Conservation (phyloP, 1,140 invertebrate genomes). For the Glossosoma conforme region DNA sequence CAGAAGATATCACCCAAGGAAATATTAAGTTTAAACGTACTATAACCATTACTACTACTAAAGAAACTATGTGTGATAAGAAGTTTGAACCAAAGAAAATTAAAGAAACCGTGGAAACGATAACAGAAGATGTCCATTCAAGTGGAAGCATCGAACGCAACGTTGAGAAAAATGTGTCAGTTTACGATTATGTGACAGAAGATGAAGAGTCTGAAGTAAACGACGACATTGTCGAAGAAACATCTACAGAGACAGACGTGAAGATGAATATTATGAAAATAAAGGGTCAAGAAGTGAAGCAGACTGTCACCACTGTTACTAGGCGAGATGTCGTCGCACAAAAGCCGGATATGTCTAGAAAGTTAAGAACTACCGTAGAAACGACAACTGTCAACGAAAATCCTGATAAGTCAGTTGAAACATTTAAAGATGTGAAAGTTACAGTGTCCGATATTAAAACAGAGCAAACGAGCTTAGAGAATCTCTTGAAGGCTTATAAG, state of each 20-base stretch:
- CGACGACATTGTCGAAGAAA: constrained; percentile 38
- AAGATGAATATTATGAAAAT: constrained; percentile 44
- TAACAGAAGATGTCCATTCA: constrained; percentile 24
- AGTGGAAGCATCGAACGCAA: constrained; percentile 23
- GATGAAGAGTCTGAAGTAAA: constrained; percentile 11
- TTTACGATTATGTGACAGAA: constrained; percentile 18
- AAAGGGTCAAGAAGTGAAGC: constrained; percentile 43
- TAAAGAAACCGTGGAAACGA: constrained; percentile 24
- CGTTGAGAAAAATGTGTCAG: constrained; percentile 21
- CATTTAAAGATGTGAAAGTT: constrained; percentile 45
- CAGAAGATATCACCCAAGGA: constrained; percentile 23
- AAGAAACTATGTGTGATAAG: constrained; percentile 25
- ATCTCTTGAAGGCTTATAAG: constrained; percentile 35
- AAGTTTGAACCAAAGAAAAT: constrained; percentile 20
- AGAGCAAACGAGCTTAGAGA: constrained; percentile 38
- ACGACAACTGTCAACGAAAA: constrained; percentile 43
- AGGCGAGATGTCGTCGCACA: constrained; percentile 44
- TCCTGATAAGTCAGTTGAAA: constrained; percentile 43
- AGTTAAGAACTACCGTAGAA: constrained; percentile 44
- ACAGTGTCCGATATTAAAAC: constrained; percentile 40
- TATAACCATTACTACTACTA: constrained; percentile 21
- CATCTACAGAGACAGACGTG: constrained; percentile 46
- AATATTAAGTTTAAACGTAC: constrained; percentile 24
- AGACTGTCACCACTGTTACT: constrained; percentile 46
- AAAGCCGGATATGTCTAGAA: constrained; percentile 38